A percentile compares a stretch with the other conserved stretches of the same genome.
These are phyloP conservation scores for Cordilura impudica DNA, from an alignment of 2,888 invertebrate species.

Conservation along the genomic window DNA sequence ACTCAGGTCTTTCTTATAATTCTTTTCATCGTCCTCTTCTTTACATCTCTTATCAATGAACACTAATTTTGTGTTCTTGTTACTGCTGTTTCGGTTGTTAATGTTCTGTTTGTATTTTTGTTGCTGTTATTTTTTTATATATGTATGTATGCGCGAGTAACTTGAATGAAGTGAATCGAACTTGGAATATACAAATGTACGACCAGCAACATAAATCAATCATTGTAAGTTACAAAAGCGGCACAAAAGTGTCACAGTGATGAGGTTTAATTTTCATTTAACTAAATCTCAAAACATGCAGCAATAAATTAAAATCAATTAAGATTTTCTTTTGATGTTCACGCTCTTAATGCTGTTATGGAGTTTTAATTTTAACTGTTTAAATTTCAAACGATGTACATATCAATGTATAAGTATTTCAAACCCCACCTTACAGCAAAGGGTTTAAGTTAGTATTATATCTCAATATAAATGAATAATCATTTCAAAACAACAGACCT, in stretches of 20 bases:
- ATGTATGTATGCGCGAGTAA: constrained; percentile 5
- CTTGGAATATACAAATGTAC: constrained; percentile 16
- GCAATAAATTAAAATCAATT: constrained; percentile 62
- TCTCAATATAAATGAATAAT: background rate
- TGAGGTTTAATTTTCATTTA: constrained; percentile 56
- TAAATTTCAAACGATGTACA: constrained; percentile 23
- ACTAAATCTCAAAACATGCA: constrained; percentile 42
- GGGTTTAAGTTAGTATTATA: constrained; percentile 19
- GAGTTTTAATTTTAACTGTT: constrained; percentile 36
- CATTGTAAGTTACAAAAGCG: constrained; percentile 53
- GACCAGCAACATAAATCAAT: constrained; percentile 48
- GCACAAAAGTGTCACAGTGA: constrained; percentile 52
- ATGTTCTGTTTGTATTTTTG: background rate
- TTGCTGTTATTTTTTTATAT: background rate
- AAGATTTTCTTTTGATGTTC: constrained; percentile 58
- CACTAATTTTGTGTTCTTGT: constrained; percentile 63
- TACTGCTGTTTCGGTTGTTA: constrained; percentile 45
- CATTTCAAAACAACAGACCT: background rate
- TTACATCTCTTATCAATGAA: constrained; percentile 59
- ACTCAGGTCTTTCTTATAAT: constrained; percentile 55
- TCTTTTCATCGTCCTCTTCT: constrained; percentile 11
- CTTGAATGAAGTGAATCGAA: constrained; percentile 42
- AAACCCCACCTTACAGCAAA: constrained; percentile 7
- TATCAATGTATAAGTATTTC: constrained; percentile 11
- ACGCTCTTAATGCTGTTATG: constrained; percentile 39